phyloP scores from a whole-genome alignment of 2,888 invertebrate species.

The Scelioninae gen. 2 region DNA sequence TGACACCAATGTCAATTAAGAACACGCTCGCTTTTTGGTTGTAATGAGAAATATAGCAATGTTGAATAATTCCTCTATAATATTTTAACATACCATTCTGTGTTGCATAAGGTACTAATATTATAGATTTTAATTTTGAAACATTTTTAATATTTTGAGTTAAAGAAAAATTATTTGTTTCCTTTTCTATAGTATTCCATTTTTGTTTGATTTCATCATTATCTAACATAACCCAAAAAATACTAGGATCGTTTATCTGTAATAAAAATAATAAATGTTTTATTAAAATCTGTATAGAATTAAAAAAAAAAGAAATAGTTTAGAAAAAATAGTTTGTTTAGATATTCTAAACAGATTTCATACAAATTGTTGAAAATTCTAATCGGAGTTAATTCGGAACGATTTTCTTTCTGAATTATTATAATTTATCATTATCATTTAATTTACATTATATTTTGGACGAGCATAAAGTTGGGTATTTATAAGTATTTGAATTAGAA shows the following conservation, averaged over 20 bases:
- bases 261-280: slow-evolving; percentile 13
- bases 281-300: slow-evolving; percentile 8
- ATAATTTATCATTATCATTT: too few species aligned
- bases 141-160: slow-evolving; percentile 60
- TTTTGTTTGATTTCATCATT: slow-evolving; percentile 75
- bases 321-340: too few species aligned
- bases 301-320: too few species aligned
- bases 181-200: slow-evolving; percentile 71
- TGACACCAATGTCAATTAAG: slow-evolving; percentile 88
- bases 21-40: too few species aligned
- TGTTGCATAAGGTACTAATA: slow-evolving; percentile 77
- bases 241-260: slow-evolving; percentile 80
- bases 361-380: too few species aligned
- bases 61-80: slow-evolving; percentile 66
- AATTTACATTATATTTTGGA: too few species aligned
- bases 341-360: too few species aligned
- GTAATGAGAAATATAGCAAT: slow-evolving; percentile 39
- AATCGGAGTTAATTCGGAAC: too few species aligned
- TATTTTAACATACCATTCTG: slow-evolving; percentile 61
- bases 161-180: slow-evolving; percentile 73
- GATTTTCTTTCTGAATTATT: too few species aligned
- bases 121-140: slow-evolving; percentile 76
- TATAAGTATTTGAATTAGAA: too few species aligned
- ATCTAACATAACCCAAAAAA: slow-evolving; percentile 82
- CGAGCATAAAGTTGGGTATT: too few species aligned